Base-by-base conservation (phyloP, 2,888 invertebrate genomes). In the Nomada lathburiana region DNA sequence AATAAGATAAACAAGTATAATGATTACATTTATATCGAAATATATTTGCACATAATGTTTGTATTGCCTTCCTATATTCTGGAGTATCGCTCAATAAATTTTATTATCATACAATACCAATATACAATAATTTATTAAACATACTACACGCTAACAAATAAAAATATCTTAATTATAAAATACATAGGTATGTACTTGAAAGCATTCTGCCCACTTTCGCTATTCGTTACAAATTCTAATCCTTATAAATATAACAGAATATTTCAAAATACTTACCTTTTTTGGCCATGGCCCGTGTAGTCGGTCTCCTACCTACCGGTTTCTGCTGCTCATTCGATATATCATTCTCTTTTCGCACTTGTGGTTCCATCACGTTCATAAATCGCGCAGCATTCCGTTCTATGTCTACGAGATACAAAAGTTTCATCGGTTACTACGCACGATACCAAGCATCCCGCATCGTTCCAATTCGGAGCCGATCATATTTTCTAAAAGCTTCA, bases 261-360 rank as follows among this genome's bases (percentile, higher is more conserved):
- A n/a, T 3, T 57, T 47, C 2, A 18, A 44, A 52, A 9, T 23
- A 68, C 82, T 82, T 63, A 82, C 82, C 67, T 69, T 68, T 82
- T 13, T 62, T 63, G 4, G 71, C 50, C 16, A 67, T 26, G 2
- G 69, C 1, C 2, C 68, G 67, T 7, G 47, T 80, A 0, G 50
- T 72, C 59, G 68, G 53, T 44, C 55, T 69, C 1, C 29, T 55
- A 2, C 9, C 44, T 23, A 20, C 20, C 23, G 20, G 53, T 53
- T 65, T 26, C 26, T 47, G 50, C 26, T 80, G 50, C 26, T 55
- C 3, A 47, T 47, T 11, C 11, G 13, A 10, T 20, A 36, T 18
- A 18, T 80, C 55, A 23, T 68, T 63, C 11, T 63, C 73, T 23
- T 62, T 50, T 3, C 44, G 73, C 7, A 63, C 5, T 26, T n/a